A percentile compares a stretch with the other conserved stretches of the same genome.
phyloP scores from a whole-genome alignment of 1,140 invertebrate species.

The Ylistrum balloti region DNA sequence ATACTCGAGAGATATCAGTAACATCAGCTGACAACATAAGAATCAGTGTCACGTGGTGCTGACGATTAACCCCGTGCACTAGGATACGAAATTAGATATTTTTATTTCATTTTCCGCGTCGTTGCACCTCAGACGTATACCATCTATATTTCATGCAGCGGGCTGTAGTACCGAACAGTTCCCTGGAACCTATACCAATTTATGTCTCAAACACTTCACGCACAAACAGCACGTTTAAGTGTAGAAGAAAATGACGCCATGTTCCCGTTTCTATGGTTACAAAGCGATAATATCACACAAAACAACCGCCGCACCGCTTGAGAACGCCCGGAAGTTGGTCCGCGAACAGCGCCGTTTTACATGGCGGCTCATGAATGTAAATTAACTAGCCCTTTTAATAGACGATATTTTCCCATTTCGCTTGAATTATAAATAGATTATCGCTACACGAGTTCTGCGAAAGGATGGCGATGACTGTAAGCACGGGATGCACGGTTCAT shows the following conservation, averaged over 20 bases:
- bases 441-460: background rate
- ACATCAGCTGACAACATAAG: background rate
- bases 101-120: background rate
- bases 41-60: background rate
- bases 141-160: conserved; percentile 25
- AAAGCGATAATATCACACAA: conserved; percentile 29
- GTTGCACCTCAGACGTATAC: background rate
- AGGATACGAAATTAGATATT: background rate
- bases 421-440: conserved; percentile 36
- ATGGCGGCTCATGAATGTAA: conserved; percentile 33
- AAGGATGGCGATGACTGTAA: background rate
- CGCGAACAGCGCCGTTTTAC: conserved; percentile 11
- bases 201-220: conserved; percentile 33
- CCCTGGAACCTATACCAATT: background rate
- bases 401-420: conserved; percentile 33
- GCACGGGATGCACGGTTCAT: background rate
- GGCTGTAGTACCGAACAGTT: background rate
- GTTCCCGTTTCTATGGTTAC: background rate
- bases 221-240: background rate
- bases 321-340: conserved; percentile 31
- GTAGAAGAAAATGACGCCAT: background rate
- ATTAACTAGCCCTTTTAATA: conserved; percentile 23
- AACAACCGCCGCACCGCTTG: conserved; percentile 30
- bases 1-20: background rate
- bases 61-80: background rate